phyloP scores from a whole-genome alignment of 2,797 vertebrate species.

The Kryptolebias ocellatus region DNA sequence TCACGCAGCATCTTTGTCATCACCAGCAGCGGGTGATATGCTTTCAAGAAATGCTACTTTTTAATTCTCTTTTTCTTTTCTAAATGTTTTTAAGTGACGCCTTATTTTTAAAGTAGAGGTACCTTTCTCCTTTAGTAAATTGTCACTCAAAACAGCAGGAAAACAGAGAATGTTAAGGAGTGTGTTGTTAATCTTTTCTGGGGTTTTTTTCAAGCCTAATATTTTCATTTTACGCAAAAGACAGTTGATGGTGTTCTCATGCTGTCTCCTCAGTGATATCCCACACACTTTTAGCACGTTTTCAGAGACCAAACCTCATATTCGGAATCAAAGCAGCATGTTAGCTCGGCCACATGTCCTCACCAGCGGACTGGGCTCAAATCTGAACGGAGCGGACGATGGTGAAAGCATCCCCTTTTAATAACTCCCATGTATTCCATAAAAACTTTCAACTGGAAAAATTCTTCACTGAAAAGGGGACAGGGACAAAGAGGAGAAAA shows the following conservation, averaged over 20 bases:
- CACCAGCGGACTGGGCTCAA: conserved; percentile 34
- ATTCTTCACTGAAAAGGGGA: conserved; percentile 60
- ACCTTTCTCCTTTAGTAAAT: neutral
- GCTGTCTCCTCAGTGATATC: conserved; percentile 51
- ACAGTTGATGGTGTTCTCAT: neutral
- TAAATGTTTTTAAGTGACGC: no score
- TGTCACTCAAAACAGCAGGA: neutral
- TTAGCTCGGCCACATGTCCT: conserved; percentile 12
- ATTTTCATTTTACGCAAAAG: neutral
- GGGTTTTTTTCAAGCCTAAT: no score
- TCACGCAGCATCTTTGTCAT: no score
- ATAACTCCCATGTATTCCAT: conserved; percentile 65
- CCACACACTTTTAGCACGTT: conserved; percentile 29
- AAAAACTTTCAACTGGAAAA: conserved; percentile 78
- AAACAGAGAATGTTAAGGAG: neutral
- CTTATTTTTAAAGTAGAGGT: no score
- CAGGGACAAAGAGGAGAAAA: conserved; percentile 42
- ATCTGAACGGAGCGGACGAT: conserved; percentile 37
- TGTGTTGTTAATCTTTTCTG: neutral
- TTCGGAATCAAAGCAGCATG: conserved; percentile 41
- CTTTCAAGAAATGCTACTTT: no score
- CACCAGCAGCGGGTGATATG: no score
- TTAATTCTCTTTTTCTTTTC: no score
- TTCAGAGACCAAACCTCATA: conserved; percentile 30
- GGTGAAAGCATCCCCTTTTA: conserved; percentile 39